These are phyloP conservation scores for Melinopterus prodromus DNA, from an alignment of 2,888 invertebrate genomes.

Conservation along the genomic window DNA sequence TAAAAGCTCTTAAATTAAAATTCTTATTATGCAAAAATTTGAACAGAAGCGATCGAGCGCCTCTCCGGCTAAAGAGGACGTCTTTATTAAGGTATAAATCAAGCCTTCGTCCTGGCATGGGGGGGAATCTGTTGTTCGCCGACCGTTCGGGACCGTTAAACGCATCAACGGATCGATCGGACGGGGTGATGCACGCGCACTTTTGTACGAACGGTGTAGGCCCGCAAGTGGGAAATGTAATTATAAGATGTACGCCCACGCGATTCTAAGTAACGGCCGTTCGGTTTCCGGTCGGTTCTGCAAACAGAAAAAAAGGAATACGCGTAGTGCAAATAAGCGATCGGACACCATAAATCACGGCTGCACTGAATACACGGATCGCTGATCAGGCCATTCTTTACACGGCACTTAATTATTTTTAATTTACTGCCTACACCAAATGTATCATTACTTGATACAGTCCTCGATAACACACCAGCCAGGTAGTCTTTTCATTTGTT, in stretches of 20 bases:
- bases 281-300: neutral
- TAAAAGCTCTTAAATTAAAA: conserved; percentile 42
- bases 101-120: neutral
- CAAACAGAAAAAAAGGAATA: neutral
- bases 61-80: conserved; percentile 17
- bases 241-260: conserved; percentile 19
- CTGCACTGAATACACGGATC: conserved; percentile 19
- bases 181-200: neutral
- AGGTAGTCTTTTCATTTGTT: neutral
- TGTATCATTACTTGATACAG: conserved; percentile 54
- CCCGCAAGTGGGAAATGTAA: conserved; percentile 11
- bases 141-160: neutral
- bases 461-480: conserved; percentile 10
- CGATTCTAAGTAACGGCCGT: neutral
- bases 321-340: conserved; percentile 21
- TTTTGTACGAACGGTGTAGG: conserved; percentile 15
- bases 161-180: neutral
- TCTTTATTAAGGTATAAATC: conserved; percentile 35
- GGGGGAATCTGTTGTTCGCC: conserved; percentile 9
- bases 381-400: conserved; percentile 24
- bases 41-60: conserved; percentile 33
- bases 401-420: conserved; percentile 57
- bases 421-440: conserved; percentile 55
- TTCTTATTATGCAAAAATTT: conserved; percentile 41
- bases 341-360: conserved; percentile 15